A percentile compares a stretch with the other conserved stretches of the same genome.
These are phyloP conservation scores for Drosophila emarginata DNA, from an alignment of 2,888 invertebrate species.

Conservation along the genomic window DNA sequence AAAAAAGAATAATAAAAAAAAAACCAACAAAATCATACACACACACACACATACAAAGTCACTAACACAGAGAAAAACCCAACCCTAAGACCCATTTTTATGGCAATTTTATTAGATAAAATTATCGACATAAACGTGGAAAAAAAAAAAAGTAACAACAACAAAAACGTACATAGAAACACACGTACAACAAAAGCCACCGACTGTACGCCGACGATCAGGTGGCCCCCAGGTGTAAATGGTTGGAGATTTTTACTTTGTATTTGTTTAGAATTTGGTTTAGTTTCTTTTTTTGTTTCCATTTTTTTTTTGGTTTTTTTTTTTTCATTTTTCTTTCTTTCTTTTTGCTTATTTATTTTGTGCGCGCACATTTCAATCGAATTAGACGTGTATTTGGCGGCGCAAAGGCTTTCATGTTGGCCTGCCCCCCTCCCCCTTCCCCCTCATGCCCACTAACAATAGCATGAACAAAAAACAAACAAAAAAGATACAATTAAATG, in stretches of 20 bases:
- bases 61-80: slow-evolving; percentile 1
- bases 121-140: slow-evolving; percentile 59
- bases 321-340: slow-evolving; percentile 6
- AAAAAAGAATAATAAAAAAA: too few relatives aligned
- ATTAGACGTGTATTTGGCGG: slow-evolving; percentile 51
- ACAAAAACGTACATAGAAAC: slow-evolving; percentile 20
- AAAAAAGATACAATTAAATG: slow-evolving; percentile 29
- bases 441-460: neutral
- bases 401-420: slow-evolving; percentile 41
- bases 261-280: slow-evolving; percentile 20
- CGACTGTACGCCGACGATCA: slow-evolving; percentile 4
- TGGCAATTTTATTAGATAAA: slow-evolving; percentile 69
- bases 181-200: slow-evolving; percentile 10
- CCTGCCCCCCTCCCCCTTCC: neutral
- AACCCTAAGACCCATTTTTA: slow-evolving; percentile 50
- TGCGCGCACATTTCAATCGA: slow-evolving; percentile 51
- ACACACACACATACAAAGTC: neutral
- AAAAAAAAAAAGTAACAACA: too few relatives aligned
- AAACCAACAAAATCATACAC: slow-evolving; percentile 2
- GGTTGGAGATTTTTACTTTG: slow-evolving; percentile 10
- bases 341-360: slow-evolving; percentile 33
- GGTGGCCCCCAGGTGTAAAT: slow-evolving; percentile 8
- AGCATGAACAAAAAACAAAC: neutral
- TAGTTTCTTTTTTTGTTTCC: slow-evolving; percentile 9
- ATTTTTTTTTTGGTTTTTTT: neutral